Base-by-base conservation (phyloP, 2,888 invertebrate genomes). In the Rhabditoides inermis region DNA sequence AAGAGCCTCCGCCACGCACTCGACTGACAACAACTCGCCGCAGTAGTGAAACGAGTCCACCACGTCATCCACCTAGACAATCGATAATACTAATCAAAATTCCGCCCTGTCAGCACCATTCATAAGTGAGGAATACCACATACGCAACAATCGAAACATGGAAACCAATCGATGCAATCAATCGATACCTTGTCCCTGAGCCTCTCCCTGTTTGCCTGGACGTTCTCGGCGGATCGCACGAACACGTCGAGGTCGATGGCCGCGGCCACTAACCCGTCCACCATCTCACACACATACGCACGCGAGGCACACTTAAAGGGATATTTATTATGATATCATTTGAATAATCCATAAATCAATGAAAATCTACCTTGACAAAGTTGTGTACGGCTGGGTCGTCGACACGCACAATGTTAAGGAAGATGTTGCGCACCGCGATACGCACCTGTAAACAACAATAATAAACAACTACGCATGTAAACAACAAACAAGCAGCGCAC, bases 221-320 rank as follows among this genome's bases (percentile, higher is more conserved):
- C 91, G 58, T 89, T 88, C 80, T 92, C 90, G 74, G 88, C 89
- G 0, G 70, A 72, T 73, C 91, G 83, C 39, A 95, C 89, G 79
- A 92, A 95, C 2, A 85, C 84, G 78, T 98, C 91, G 65, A 98
- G 81, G 77, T 98, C 94, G 65, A 94, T 82, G 63, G 95, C 90
- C 77, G 95, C 91, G 80, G 90, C 92, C 49, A 94, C 94, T 75
- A 99, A 92, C 76, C 92, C 92, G 91, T 94, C 95, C 40, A 95
- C 94, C 52, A 99, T 83, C 80, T 98, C 95, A 66, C 91, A 91
- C 78, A 98, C 94, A 80, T 95, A 98, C 1, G 94, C 92, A 27
- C 91, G 94, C 35, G 95, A 53, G 6, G 5, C 10, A 15, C 12
- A 15, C 10, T 35, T 28, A 10, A 46, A 10, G 35, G n/a, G 15